Evolutionary conservation across 2,888 invertebrate species (phyloP), one percentile per base, ranked within the genome.

Genomic region (Hirtodrosophila alboralis): DNA sequence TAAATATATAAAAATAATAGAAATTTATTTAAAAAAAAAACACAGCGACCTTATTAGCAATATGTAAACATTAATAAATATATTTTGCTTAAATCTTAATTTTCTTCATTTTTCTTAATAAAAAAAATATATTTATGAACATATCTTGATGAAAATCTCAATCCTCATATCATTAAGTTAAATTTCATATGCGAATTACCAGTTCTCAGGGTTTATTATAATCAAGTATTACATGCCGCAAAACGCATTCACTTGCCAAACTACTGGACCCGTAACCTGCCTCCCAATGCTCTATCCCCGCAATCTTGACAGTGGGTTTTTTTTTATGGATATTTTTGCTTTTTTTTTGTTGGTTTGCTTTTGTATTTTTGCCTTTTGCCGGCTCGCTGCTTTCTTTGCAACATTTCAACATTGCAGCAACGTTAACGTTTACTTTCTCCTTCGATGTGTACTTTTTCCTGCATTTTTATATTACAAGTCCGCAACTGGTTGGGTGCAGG

Each of bases 371-470:
- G 59, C 67, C 72, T 73, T 74, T 75, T 70, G 75, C 71, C 64
- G 72, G 72, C 53, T 66, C 62, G 63, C 84, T 84, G 79, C 79
- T 79, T 79, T 79, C 79, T 84, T 79, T 84, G 84, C 84, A 84
- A 71, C 83, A 69, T 77, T 79, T 84, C 79, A 77, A 75, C 76
- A 61, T 69, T 69, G 84, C 83, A 78, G 66, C 77, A 62, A 75
- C 79, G 74, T 77, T 76, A 78, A 84, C 80, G 79, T 83, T 81
- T 81, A 81, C 81, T 81, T 81, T 81, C 81, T 81, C 81, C 81
- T 81, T 84, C 81, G 65, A 83, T 81, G 74, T 79, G 80, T 85
- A 83, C 81, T 83, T 83, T 81, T 83, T 85, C 81, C 81, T 83
- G 81, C 71, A 75, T 72, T 83, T 81, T 84, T 84, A 72, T 84